Evolutionary conservation across 1,140 invertebrate species (phyloP), one percentile per base, ranked within the genome.

Genomic region (Drosophila mayri): DNA sequence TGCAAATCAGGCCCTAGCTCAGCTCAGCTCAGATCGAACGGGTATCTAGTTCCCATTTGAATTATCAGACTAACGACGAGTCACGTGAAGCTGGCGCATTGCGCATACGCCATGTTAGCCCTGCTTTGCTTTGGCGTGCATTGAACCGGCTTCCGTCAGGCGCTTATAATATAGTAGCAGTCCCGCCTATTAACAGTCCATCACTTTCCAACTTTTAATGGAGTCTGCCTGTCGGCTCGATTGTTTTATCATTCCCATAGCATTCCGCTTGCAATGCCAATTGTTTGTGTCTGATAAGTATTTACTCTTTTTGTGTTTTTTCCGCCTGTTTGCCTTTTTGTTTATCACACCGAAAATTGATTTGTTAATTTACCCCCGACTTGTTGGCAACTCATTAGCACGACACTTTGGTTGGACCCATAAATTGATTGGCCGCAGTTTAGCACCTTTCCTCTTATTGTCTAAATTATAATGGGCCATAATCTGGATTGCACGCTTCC

Each of bases 351-450:
- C 32, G 59, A 80, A 55, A 87, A 83, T 71, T 83, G 80, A 87
- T 87, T 88, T 79, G 84, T 81, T 87, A 83, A 88, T 88, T 87
- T 62, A 61, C 43, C 50, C 4, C 1, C 22, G 49, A 63, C 76
- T 88, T 76, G 79, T 88, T 73, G 84, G 66, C 60, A 41, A 64
- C 63, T 74, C 72, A 88, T 87, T 87, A 88, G 76, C 82, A 86
- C 67, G 64, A 32, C 64, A 78, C 61, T 73, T 80, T 54, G 30
- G 32, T 37, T 16, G 38, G 62, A 5, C 47, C 57, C 58, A 75
- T 86, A 81, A 86, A 87, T 73, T 61, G 44, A 65, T 58, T 81
- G 78, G 66, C 18, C 41, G 41, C 41, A 52, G 41, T 68, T 85
- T 88, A 87, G 67, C 72, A 87, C 72, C 83, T 80, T 52, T 76